Percentiles rank a stretch among this genome's conserved stretches.
phyloP scores from a whole-genome alignment of 2,797 vertebrate genomes.

The Triplophysa yarkandensis region DNA sequence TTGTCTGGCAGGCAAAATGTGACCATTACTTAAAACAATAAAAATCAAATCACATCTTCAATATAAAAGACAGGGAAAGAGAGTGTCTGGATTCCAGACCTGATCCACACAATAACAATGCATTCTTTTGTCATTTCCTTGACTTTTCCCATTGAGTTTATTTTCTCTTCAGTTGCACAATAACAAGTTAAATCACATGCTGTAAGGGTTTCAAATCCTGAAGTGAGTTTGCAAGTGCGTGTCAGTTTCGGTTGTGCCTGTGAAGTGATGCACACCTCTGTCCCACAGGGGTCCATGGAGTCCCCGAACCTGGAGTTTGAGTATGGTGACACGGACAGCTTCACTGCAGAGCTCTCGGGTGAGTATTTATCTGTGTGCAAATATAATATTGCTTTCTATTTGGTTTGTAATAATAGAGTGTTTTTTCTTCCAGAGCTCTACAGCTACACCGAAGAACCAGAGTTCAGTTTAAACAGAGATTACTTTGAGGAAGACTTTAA shows the following conservation, averaged over 20 bases:
- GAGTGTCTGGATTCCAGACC: conserved; percentile 25
- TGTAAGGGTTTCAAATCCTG: conserved; percentile 29
- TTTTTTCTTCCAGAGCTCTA: conserved; percentile 82
- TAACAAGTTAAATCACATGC: conserved; percentile 27
- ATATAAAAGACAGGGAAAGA: too few relatives aligned
- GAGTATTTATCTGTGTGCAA: conserved; percentile 12
- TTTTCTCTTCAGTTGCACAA: conserved; percentile 43
- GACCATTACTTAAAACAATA: too few relatives aligned
- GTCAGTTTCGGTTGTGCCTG: conserved; percentile 36
- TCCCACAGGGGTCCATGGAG: conserved; percentile 87
- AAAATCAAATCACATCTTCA: too few relatives aligned
- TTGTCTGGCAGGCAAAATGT: too few relatives aligned
- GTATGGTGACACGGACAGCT: conserved; percentile 85
- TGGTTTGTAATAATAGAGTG: background rate
- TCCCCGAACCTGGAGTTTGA: conserved; percentile 93
- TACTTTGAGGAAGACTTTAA: conserved; percentile 95
- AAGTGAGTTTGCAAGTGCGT: conserved; percentile 31
- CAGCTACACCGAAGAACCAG: conserved; percentile 95
- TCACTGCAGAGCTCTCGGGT: conserved; percentile 87
- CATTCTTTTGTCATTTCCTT: background rate
- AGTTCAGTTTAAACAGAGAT: conserved; percentile 87
- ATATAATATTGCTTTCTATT: too few relatives aligned
- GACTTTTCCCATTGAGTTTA: background rate
- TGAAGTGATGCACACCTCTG: conserved; percentile 34
- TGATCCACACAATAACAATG: conserved; percentile 51